These are phyloP conservation scores for Menura novaehollandiae DNA, from an alignment of 2,113 vertebrate species.

Conservation along the genomic window DNA sequence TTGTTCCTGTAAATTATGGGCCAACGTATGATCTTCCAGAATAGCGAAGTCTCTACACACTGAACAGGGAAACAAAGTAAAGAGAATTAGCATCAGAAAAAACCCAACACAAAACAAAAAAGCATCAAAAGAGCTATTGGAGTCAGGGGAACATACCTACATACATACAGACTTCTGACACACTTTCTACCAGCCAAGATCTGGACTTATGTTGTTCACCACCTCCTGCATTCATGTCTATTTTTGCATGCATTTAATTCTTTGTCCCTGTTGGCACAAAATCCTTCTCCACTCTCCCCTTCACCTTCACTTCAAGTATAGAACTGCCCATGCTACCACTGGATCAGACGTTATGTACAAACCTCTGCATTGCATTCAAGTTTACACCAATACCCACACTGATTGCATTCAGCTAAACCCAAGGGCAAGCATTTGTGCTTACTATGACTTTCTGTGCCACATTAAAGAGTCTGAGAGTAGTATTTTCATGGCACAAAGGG, in stretches of 20 bases:
- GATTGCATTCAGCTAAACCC: background rate
- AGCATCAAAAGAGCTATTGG: background rate
- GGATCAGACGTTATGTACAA: background rate
- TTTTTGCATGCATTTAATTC: background rate
- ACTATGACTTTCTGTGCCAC: background rate
- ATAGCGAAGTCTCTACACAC: conserved; percentile 94
- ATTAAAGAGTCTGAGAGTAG: background rate
- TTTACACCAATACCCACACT: background rate
- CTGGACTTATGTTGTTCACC: background rate
- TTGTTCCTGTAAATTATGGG: conserved; percentile 95
- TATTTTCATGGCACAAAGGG: background rate
- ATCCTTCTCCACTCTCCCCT: background rate
- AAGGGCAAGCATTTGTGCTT: background rate
- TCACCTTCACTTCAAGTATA: background rate
- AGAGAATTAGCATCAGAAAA: background rate
- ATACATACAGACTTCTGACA: background rate
- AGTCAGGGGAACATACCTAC: background rate
- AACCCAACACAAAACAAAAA: background rate
- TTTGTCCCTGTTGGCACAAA: background rate
- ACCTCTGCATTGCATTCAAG: background rate
- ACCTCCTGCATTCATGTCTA: background rate
- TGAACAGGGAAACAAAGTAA: conserved; percentile 43
- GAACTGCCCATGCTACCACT: background rate
- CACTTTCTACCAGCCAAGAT: background rate
- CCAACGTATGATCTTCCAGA: conserved; percentile 92